phyloP scores from a whole-genome alignment of 2,113 vertebrate genomes.

The Chiloscyllium plagiosum region DNA sequence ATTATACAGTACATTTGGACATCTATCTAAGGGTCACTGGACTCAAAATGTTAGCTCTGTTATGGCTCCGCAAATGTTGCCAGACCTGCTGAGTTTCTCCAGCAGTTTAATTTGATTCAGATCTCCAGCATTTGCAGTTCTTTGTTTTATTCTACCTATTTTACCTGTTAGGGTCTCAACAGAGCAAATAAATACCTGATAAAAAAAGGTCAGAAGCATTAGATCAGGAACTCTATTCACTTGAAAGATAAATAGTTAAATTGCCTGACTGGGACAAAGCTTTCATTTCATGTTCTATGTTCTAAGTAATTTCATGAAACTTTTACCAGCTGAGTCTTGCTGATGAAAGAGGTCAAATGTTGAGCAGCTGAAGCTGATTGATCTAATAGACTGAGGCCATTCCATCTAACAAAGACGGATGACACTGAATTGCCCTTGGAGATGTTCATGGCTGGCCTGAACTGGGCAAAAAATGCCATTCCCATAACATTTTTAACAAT shows the following conservation, averaged over 20 bases:
- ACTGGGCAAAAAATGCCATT: background rate
- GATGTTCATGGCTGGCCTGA: background rate
- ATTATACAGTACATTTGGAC: too few species aligned
- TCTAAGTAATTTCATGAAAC: background rate
- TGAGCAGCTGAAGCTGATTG: background rate
- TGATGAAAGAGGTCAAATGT: background rate
- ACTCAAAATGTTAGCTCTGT: too few species aligned
- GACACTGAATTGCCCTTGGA: background rate
- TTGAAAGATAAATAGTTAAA: too few species aligned
- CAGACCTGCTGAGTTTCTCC: too few species aligned
- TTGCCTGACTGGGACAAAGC: background rate
- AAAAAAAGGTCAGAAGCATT: background rate
- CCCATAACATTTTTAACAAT: background rate
- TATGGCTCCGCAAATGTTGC: too few species aligned
- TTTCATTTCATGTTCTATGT: background rate
- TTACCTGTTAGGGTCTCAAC: background rate
- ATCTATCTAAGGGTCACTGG: too few species aligned
- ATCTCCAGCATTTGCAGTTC: too few species aligned
- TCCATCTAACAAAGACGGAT: background rate
- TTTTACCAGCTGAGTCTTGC: background rate
- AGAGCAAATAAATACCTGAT: background rate
- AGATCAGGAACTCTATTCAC: background rate
- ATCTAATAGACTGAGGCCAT: background rate
- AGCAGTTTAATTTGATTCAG: too few species aligned
- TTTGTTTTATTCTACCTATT: background rate